These are phyloP conservation scores for Periparus ater DNA, from an alignment of 2,797 vertebrate species.

Conservation along the genomic window DNA sequence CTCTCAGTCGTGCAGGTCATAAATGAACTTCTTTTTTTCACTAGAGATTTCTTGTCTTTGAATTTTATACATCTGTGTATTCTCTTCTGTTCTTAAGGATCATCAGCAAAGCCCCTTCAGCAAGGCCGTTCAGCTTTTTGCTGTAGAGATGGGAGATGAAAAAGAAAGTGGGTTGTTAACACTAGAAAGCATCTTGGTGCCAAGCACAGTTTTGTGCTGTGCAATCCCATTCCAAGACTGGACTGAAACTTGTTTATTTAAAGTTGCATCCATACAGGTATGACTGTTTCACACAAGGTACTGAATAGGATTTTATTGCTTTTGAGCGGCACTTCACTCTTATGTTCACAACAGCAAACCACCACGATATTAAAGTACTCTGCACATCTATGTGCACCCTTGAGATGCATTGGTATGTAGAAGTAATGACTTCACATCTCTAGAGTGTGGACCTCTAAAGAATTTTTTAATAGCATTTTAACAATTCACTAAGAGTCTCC, in stretches of 20 bases:
- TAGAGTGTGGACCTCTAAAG: neutral
- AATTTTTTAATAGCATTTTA: constrained; percentile 23
- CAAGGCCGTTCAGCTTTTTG: neutral
- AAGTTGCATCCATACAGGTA: neutral
- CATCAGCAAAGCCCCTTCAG: neutral
- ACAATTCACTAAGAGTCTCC: constrained; percentile 20
- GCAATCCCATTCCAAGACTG: neutral
- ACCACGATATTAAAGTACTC: neutral
- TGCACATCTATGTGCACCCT: neutral
- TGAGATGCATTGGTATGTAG: neutral
- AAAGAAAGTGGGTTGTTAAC: neutral
- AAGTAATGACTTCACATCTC: neutral
- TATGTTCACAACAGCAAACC: neutral
- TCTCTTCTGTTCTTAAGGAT: neutral
- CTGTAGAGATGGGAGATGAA: neutral
- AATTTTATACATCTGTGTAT: neutral
- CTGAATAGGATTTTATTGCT: neutral
- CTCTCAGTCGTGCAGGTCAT: neutral
- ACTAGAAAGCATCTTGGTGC: neutral
- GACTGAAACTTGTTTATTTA: neutral
- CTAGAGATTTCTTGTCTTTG: neutral
- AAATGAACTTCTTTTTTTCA: neutral
- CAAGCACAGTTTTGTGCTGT: neutral
- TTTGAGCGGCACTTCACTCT: neutral
- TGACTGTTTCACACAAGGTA: neutral